Conservation (phyloP, 2,113 vertebrate genomes). For the Lucifuga dentata region DNA sequence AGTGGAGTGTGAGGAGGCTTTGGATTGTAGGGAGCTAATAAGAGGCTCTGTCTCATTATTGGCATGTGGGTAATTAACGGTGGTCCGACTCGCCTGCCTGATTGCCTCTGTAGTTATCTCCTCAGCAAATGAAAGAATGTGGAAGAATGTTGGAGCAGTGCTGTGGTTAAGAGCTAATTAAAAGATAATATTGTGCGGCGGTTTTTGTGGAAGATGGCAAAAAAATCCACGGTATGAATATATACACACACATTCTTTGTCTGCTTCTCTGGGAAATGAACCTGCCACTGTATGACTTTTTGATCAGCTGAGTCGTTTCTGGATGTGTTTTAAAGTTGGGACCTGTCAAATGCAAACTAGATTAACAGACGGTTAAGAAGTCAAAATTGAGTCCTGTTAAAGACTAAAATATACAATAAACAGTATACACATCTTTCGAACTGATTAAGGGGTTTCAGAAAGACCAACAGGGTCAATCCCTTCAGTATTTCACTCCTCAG, state of each 20-base stretch:
- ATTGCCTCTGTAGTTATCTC: slow-evolving; percentile 83
- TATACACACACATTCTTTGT: background rate
- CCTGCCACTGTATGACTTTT: background rate
- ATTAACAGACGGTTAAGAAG: background rate
- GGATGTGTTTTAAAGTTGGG: background rate
- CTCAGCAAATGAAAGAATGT: slow-evolving; percentile 74
- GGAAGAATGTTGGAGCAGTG: slow-evolving; percentile 73
- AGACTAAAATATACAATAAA: too few relatives aligned
- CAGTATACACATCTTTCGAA: too few relatives aligned
- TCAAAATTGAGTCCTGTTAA: background rate
- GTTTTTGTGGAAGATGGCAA: slow-evolving; percentile 66
- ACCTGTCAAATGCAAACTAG: background rate
- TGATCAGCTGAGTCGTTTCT: background rate
- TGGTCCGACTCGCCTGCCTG: slow-evolving; percentile 73
- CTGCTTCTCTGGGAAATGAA: slow-evolving; percentile 13
- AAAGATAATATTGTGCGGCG: slow-evolving; percentile 81
- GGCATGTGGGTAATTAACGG: slow-evolving; percentile 83
- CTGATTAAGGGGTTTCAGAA: too few relatives aligned
- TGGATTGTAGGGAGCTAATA: slow-evolving; percentile 74
- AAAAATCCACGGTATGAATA: slow-evolving; percentile 19
- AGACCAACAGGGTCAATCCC: too few relatives aligned
- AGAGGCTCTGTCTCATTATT: slow-evolving; percentile 80
- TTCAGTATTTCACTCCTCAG: too few relatives aligned
- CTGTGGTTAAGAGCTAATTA: slow-evolving; percentile 84
- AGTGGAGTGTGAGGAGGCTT: slow-evolving; percentile 70